Conservation (phyloP, 2,888 invertebrate species). For the Anaspis maculata region DNA sequence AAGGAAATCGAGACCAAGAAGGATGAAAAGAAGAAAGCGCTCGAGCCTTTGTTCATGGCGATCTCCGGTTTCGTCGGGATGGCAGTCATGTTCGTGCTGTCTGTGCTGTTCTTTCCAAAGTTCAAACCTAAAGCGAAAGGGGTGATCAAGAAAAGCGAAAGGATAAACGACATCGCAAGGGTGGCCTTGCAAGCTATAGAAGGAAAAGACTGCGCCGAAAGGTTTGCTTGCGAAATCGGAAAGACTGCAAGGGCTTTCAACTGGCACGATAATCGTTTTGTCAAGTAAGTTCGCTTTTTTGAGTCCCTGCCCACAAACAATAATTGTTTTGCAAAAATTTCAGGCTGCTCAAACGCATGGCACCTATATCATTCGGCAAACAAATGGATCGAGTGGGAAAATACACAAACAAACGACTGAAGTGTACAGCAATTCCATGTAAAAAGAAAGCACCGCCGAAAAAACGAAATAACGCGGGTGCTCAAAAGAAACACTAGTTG, state of each 20-base stretch:
- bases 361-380: slow-evolving; percentile 33
- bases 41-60: slow-evolving; percentile 50
- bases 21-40: slow-evolving; percentile 36
- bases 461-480: slow-evolving; percentile 15
- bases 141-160: slow-evolving; percentile 28
- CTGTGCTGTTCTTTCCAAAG: slow-evolving; percentile 46
- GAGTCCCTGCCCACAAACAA: background rate
- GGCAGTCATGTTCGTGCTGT: slow-evolving; percentile 47
- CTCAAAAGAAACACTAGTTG: slow-evolving; percentile 23
- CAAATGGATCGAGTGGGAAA: slow-evolving; percentile 34
- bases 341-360: slow-evolving; percentile 35
- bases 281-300: slow-evolving; percentile 31
- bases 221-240: slow-evolving; percentile 43
- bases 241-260: slow-evolving; percentile 37
- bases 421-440: slow-evolving; percentile 38
- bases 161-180: slow-evolving; percentile 37
- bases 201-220: slow-evolving; percentile 42
- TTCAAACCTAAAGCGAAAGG: slow-evolving; percentile 29
- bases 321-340: slow-evolving; percentile 13
- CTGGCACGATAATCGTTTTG: slow-evolving; percentile 36
- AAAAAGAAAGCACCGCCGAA: slow-evolving; percentile 24
- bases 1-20: slow-evolving; percentile 27
- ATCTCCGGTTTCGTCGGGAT: slow-evolving; percentile 51
- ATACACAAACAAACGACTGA: slow-evolving; percentile 33
- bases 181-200: slow-evolving; percentile 42